Evolutionary conservation across 2,888 invertebrate species (phyloP), one percentile per base, ranked within the genome.

Genomic region (Gisinianus flammeolus): DNA sequence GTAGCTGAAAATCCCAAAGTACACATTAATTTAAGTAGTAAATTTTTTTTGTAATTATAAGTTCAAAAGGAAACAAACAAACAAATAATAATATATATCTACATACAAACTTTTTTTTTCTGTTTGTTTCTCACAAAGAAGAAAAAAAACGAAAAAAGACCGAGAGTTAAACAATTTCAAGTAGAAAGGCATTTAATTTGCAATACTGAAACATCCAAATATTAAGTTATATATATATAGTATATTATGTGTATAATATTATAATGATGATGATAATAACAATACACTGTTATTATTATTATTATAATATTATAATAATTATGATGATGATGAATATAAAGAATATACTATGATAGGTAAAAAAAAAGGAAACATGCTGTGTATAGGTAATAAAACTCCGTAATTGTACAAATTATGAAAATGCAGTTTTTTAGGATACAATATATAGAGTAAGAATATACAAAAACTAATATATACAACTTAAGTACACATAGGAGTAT

Each of bases 1-100:
- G 70, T 74, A 74, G 74, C 74, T 74, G 74, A 74, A 74, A 74
- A 74, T 74, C 74, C 74, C 74, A 74, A 74, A 74, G 74, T 74
- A 74, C 66, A 74, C 74, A 73, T 44, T 73, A 58, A 74, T 35
- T 66, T 54, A 70, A 44, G 52, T 70, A 69, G 64, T 24, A 54
- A 54, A 54, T 54, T 54, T 54, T 54, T 16, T n/a, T n/a, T 35
- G 12, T 35, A 35, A 35, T 44, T 72, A 54, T 44, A 74, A 64
- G 74, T 74, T 66, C 66, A 74, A 73, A 73, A 62, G 33, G 22
- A 31, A 73, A 56, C 35, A 66, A 26, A 66, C n/a, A 66, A 6
- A 30, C 31, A 66, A 1, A 12, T 66, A 30, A 6, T 26, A 22
- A 28, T 66, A 16, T 66, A 30, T 66, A 31, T 33, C 35, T 35